Conservation (phyloP, 2,113 vertebrate species). For the Alouatta palliata region DNA sequence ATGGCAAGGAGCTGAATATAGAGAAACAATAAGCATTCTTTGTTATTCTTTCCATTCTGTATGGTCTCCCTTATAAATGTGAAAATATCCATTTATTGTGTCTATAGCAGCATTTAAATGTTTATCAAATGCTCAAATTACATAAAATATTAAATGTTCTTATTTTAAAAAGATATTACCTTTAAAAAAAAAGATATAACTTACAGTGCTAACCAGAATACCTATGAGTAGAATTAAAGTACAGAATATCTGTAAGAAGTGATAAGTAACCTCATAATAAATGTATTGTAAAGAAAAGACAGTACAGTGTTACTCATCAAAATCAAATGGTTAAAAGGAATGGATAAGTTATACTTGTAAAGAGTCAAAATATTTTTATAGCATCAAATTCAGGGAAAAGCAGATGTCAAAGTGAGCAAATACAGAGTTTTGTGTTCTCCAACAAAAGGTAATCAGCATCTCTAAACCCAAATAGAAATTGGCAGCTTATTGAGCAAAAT, state of each 20-base stretch:
- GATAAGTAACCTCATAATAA: conserved; percentile 6
- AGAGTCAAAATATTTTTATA: conserved; percentile 16
- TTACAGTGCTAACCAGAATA: neutral
- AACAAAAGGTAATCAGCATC: neutral
- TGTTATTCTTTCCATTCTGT: neutral
- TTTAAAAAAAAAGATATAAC: neutral
- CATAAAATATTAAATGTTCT: conserved; percentile 3
- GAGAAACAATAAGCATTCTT: neutral
- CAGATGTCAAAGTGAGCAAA: neutral
- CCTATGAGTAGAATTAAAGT: conserved; percentile 10
- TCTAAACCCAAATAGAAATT: neutral
- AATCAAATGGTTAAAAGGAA: conserved; percentile 8
- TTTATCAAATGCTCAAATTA: neutral
- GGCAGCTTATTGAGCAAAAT: neutral
- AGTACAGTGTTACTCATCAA: neutral
- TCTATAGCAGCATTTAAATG: neutral
- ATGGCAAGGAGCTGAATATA: neutral
- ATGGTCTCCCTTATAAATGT: neutral
- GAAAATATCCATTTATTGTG: neutral
- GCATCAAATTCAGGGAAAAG: neutral
- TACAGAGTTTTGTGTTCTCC: neutral
- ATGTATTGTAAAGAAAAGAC: neutral
- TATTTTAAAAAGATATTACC: neutral
- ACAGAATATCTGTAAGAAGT: conserved; percentile 7
- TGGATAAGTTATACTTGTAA: neutral